A percentile compares a stretch with the other conserved stretches of the same genome.
These are phyloP conservation scores for Budorcas taxicolor DNA, from an alignment of 2,113 vertebrate species.

Conservation along the genomic window DNA sequence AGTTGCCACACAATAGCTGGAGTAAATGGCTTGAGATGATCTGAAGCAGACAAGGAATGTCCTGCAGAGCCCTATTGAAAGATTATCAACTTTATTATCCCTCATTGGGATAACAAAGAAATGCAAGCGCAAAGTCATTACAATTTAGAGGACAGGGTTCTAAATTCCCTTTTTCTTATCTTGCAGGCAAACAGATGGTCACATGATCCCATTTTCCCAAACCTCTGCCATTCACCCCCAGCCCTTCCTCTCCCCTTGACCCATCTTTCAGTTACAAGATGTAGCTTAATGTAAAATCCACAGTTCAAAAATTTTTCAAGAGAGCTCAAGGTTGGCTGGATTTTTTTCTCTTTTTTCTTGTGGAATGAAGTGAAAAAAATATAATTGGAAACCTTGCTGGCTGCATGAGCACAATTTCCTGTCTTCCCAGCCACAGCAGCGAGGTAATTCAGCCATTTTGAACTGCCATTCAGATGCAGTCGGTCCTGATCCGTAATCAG, in stretches of 20 bases:
- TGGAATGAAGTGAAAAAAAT: conserved; percentile 50
- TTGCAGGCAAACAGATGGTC: conserved; percentile 45
- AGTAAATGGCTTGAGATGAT: not conserved
- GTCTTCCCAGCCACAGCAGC: not conserved
- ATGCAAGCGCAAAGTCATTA: not conserved
- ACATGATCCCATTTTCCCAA: not conserved
- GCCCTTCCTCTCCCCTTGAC: not conserved
- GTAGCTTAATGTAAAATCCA: not conserved
- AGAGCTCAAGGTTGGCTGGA: not conserved
- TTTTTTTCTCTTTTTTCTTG: not conserved
- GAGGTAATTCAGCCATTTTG: conserved; percentile 16
- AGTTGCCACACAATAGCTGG: not conserved
- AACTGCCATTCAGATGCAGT: not conserved
- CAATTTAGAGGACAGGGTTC: not conserved
- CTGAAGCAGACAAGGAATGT: not conserved
- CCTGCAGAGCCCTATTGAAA: not conserved
- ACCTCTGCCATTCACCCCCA: not conserved
- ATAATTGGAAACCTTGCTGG: conserved; percentile 27
- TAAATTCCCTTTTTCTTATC: not conserved
- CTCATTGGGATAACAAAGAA: not conserved
- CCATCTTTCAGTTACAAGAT: not conserved
- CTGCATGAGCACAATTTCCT: conserved; percentile 14
- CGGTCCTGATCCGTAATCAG: not conserved
- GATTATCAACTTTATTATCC: not conserved
- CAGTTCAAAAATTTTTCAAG: conserved; percentile 29